These are phyloP conservation scores for Patella vulgata DNA, from an alignment of 1,140 invertebrate genomes.

Conservation along the genomic window DNA sequence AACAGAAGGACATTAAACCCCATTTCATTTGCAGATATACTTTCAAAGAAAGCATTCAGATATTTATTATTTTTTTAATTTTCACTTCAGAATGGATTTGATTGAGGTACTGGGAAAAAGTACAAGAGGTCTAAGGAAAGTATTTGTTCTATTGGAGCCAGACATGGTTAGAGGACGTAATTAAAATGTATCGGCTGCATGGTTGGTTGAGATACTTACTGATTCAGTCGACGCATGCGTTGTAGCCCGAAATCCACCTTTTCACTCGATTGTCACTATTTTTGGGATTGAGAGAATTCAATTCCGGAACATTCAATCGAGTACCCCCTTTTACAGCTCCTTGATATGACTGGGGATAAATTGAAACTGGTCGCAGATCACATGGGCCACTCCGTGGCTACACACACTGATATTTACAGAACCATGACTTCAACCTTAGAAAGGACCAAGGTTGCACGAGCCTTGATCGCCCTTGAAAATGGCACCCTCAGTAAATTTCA, in stretches of 20 bases:
- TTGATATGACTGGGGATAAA: conserved; percentile 33
- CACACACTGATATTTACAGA: conserved; percentile 29
- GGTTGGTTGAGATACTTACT: too few species aligned
- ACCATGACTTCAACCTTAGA: conserved; percentile 18
- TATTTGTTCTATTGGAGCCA: conserved; percentile 19
- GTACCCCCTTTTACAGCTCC: conserved; percentile 22
- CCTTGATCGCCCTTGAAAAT: conserved; percentile 28
- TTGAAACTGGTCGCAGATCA: conserved; percentile 32
- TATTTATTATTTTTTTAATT: too few species aligned
- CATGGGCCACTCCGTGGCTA: conserved; percentile 27
- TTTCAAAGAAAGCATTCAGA: too few species aligned
- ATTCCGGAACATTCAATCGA: too few species aligned
- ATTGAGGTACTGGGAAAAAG: conserved; percentile 29
- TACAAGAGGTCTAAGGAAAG: conserved; percentile 25
- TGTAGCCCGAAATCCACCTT: too few species aligned
- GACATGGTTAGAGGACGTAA: conserved; percentile 15
- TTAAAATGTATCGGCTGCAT: too few species aligned
- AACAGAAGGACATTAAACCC: too few species aligned
- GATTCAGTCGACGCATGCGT: too few species aligned
- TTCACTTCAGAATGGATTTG: conserved; percentile 23
- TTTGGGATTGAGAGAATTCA: too few species aligned
- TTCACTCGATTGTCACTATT: too few species aligned
- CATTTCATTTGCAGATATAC: too few species aligned
- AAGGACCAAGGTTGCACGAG: conserved; percentile 25
- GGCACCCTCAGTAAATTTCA: conserved; percentile 16